A percentile compares a stretch with the other conserved stretches of the same genome.
Conservation (phyloP, 1,140 invertebrate genomes). For the Lepidurus arcticus region DNA sequence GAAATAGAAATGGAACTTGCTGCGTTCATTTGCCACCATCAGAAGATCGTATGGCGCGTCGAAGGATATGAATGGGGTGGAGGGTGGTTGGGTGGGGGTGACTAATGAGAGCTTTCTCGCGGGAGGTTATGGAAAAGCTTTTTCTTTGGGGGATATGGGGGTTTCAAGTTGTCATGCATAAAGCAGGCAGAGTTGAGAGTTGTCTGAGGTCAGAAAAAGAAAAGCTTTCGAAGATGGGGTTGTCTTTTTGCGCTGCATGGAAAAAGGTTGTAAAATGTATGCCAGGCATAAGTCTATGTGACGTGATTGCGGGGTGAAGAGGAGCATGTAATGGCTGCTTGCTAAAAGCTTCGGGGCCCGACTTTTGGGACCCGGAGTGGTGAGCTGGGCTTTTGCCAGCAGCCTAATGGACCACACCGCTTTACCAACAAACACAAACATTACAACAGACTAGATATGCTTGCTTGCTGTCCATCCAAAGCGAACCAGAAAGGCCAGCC, state of each 20-base stretch:
- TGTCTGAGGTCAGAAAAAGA: background rate
- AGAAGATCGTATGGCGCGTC: too few species aligned
- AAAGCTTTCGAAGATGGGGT: background rate
- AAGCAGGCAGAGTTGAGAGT: background rate
- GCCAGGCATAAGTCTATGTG: constrained; percentile 14
- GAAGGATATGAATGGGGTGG: background rate
- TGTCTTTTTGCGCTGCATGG: background rate
- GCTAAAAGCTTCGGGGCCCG: constrained; percentile 5
- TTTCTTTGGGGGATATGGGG: background rate
- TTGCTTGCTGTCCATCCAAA: background rate
- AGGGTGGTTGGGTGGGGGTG: background rate
- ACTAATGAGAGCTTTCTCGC: constrained; percentile 8
- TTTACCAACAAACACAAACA: constrained; percentile 15
- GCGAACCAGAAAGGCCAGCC: too few species aligned
- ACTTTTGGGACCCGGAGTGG: background rate
- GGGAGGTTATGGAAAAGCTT: background rate
- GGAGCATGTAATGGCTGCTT: constrained; percentile 6
- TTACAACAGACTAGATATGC: constrained; percentile 10
- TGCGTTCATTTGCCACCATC: too few species aligned
- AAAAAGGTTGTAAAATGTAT: background rate
- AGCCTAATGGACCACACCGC: constrained; percentile 20
- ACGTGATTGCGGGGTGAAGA: constrained; percentile 18
- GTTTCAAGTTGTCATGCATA: constrained; percentile 1
- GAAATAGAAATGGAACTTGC: too few species aligned
- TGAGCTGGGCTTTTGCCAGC: constrained; percentile 13